phyloP scores from a whole-genome alignment of 2,113 vertebrate species.

The Silurus glanis region DNA sequence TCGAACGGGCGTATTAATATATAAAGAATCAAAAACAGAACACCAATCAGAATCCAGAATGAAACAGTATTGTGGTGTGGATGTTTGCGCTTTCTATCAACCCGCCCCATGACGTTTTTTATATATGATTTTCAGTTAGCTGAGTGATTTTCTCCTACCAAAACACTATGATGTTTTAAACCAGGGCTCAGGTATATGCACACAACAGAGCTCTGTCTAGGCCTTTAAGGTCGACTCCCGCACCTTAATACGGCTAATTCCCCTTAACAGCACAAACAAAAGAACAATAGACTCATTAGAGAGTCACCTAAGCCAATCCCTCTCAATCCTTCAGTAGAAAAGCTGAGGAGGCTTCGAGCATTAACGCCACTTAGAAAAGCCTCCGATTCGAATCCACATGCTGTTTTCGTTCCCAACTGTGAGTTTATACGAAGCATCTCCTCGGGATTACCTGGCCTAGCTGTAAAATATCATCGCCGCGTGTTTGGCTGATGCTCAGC shows the following conservation, averaged over 20 bases:
- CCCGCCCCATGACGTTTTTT: too few species aligned
- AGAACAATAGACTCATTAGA: constrained; percentile 74
- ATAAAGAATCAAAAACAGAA: too few species aligned
- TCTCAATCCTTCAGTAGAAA: constrained; percentile 58
- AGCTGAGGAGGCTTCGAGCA: constrained; percentile 18
- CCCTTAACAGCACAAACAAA: constrained; percentile 73
- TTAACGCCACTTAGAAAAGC: constrained; percentile 38
- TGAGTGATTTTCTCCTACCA: too few species aligned
- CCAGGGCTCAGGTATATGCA: constrained; percentile 18
- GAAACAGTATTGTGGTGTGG: too few species aligned
- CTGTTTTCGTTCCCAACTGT: constrained; percentile 19
- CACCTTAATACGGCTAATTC: constrained; percentile 68
- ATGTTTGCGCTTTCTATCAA: too few species aligned
- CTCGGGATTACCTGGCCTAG: constrained; percentile 66
- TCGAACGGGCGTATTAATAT: too few species aligned
- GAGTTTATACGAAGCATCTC: constrained; percentile 37
- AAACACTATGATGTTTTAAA: background rate
- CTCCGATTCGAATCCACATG: constrained; percentile 22
- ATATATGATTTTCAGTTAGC: too few species aligned
- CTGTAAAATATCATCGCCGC: constrained; percentile 63
- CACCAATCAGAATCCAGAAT: too few species aligned
- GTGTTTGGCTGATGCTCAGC: constrained; percentile 63
- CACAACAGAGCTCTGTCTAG: constrained; percentile 48
- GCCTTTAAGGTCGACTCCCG: constrained; percentile 8
- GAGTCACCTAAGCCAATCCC: constrained; percentile 70